These are phyloP conservation scores for Meriones psammophilus DNA, from an alignment of 2,797 vertebrate species.

Conservation along the genomic window DNA sequence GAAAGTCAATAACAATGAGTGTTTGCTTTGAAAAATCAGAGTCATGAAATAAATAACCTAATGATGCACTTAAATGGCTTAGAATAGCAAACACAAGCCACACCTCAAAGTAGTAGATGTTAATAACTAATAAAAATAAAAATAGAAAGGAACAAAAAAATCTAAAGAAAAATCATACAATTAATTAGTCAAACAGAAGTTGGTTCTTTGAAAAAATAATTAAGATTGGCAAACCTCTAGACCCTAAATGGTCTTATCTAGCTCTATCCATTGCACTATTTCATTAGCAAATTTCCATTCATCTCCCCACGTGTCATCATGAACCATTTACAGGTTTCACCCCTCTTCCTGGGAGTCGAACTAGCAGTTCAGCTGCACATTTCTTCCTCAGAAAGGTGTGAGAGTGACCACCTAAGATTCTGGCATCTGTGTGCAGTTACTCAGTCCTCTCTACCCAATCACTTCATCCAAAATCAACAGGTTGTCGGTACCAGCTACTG, in stretches of 20 bases:
- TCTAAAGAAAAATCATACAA: not conserved
- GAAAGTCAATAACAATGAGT: not conserved
- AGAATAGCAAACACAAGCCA: not conserved
- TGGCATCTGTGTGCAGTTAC: not conserved
- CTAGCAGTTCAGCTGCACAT: not conserved
- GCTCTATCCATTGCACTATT: not conserved
- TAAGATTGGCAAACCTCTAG: not conserved
- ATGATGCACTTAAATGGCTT: not conserved
- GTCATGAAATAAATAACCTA: not conserved
- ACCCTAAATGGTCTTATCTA: not conserved
- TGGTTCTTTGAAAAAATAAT: not conserved
- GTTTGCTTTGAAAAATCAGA: not conserved
- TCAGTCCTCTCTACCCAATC: not conserved
- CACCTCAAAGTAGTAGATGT: not conserved
- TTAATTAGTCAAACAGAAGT: not conserved
- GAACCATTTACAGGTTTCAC: not conserved
- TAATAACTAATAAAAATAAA: not conserved
- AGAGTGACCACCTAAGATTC: not conserved
- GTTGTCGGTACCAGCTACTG: not conserved
- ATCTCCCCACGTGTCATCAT: not conserved
- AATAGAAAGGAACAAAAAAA: not conserved
- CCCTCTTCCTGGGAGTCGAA: not conserved
- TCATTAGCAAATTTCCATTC: not conserved
- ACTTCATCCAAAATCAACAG: not conserved
- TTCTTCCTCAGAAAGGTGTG: not conserved